Percentiles rank a stretch among this genome's conserved stretches.
These are phyloP conservation scores for Proctacanthus coquilletti DNA, from an alignment of 1,140 invertebrate genomes.

Conservation along the genomic window DNA sequence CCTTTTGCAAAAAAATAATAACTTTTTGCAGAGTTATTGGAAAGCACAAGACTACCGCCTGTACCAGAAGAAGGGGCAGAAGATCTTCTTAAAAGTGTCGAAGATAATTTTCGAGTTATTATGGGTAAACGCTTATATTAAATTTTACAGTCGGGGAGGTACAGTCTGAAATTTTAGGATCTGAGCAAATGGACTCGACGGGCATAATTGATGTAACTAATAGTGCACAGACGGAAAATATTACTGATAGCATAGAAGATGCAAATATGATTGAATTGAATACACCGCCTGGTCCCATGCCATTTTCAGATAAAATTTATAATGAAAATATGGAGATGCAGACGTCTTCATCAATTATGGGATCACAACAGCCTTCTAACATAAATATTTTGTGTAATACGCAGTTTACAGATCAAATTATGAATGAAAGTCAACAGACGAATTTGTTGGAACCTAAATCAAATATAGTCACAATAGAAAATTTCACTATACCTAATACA, in stretches of 20 bases:
- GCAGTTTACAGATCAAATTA: too few species aligned
- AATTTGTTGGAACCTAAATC: too few species aligned
- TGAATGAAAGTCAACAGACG: too few species aligned
- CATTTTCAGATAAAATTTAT: conserved; percentile 14
- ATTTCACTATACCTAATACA: too few species aligned
- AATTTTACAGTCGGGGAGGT: too few species aligned
- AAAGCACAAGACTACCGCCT: conserved; percentile 32
- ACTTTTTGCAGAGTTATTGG: conserved; percentile 16
- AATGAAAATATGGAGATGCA: too few species aligned
- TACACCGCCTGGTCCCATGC: conserved; percentile 17
- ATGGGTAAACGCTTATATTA: conserved; percentile 5
- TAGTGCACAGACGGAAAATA: conserved; percentile 4
- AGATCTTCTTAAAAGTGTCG: conserved; percentile 26
- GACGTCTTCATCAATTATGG: too few species aligned
- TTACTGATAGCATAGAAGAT: conserved; percentile 11
- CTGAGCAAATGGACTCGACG: conserved; percentile 16
- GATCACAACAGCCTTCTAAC: too few species aligned
- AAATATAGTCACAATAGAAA: too few species aligned
- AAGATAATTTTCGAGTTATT: conserved; percentile 17
- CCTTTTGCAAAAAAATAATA: conserved; percentile 3
- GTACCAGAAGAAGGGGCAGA: conserved; percentile 36
- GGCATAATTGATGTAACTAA: conserved; percentile 18
- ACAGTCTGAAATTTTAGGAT: conserved; percentile 9
- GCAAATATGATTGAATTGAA: conserved; percentile 27
- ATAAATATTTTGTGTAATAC: too few species aligned